phyloP scores from a whole-genome alignment of 2,113 vertebrate species.

The Gallinago paraguaiae region DNA sequence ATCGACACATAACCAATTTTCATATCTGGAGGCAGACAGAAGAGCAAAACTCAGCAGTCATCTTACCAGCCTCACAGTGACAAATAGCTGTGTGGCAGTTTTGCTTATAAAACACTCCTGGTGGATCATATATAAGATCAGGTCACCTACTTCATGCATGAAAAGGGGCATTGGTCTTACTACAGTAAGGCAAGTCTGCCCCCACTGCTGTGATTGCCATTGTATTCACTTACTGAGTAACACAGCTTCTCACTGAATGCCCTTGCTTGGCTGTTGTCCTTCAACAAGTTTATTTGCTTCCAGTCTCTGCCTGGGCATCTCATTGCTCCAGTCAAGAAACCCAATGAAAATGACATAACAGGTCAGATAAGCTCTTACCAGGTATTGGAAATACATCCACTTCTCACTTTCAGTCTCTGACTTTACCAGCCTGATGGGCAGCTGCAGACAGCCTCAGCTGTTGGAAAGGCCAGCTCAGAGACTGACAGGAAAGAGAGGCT shows the following conservation, averaged over 20 bases:
- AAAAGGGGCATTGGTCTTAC: neutral
- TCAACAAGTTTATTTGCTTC: neutral
- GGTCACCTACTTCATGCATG: neutral
- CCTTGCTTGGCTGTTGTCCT: neutral
- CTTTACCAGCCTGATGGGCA: neutral
- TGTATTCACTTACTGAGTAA: neutral
- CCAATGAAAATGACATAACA: fast-evolving
- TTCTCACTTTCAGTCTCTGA: neutral
- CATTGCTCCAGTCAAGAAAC: neutral
- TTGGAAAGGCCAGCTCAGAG: neutral
- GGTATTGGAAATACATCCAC: neutral
- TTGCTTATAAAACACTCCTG: neutral
- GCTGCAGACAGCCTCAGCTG: neutral
- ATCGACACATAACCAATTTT: neutral
- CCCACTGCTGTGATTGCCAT: neutral
- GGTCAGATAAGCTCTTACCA: neutral
- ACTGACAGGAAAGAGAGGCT: neutral
- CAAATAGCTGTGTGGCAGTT: neutral
- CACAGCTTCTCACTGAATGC: neutral
- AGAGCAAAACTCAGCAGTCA: neutral
- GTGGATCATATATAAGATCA: neutral
- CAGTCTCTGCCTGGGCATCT: neutral
- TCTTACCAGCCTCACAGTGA: neutral
- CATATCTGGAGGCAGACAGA: neutral
- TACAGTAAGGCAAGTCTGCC: neutral